Conservation (phyloP, 2,113 vertebrate species). For the Aegypius monachus region DNA sequence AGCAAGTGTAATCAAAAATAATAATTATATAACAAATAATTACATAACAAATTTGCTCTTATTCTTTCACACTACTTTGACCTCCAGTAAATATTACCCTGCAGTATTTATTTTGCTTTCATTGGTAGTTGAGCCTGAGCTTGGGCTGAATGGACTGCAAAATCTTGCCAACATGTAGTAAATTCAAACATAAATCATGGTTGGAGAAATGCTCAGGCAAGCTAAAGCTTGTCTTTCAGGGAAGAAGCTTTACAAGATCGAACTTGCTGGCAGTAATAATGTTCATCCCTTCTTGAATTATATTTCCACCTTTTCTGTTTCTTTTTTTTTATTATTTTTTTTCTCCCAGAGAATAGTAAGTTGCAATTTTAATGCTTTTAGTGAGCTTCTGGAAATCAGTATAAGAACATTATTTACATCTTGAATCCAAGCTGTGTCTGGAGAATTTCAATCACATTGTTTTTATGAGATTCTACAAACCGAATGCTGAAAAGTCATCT, state of each 20-base stretch:
- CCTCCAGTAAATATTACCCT: neutral
- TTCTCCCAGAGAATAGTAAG: neutral
- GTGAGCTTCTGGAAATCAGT: constrained; percentile 45
- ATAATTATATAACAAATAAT: neutral
- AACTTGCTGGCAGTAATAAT: constrained; percentile 1
- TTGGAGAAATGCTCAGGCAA: neutral
- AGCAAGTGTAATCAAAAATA: neutral
- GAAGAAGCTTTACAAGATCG: neutral
- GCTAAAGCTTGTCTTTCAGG: constrained; percentile 17
- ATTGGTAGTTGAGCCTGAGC: neutral
- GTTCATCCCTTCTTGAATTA: neutral
- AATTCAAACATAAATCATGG: constrained; percentile 32
- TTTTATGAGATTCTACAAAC: constrained; percentile 49
- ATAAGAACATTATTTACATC: constrained; percentile 50
- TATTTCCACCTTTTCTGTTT: neutral
- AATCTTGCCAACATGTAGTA: constrained; percentile 1
- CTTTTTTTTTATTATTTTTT: too few relatives aligned
- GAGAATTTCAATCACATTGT: constrained; percentile 35
- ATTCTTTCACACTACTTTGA: neutral
- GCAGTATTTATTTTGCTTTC: neutral
- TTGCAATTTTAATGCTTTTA: constrained; percentile 27
- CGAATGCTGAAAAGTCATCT: neutral
- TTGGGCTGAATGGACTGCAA: neutral
- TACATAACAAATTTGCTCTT: neutral
- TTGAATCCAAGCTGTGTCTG: constrained; percentile 8